Percentiles rank a stretch among this genome's conserved stretches.
phyloP scores from a whole-genome alignment of 2,888 invertebrate species.

The Leucozona laternaria region DNA sequence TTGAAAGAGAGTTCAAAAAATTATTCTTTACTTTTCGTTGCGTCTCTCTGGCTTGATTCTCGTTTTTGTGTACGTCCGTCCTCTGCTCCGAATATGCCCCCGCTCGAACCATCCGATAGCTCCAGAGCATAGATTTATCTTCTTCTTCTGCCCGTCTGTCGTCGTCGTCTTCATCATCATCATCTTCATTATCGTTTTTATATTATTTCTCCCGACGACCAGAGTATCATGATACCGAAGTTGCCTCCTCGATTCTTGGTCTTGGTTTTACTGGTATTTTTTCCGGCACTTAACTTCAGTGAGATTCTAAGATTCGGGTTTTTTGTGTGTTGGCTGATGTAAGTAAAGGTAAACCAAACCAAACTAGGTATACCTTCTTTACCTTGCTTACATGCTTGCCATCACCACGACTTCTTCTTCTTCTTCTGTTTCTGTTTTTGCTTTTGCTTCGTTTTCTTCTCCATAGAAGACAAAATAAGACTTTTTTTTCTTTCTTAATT shows the following conservation, averaged over 20 bases:
- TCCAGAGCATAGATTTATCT: constrained; percentile 66
- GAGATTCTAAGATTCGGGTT: constrained; percentile 69
- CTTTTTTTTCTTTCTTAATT: constrained; percentile 32
- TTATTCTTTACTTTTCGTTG: constrained; percentile 18
- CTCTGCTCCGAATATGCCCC: constrained; percentile 15
- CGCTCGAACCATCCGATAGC: not conserved
- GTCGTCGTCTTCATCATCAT: constrained; percentile 21
- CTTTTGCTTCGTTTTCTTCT: not conserved
- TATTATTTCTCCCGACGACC: constrained; percentile 20
- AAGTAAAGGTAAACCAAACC: constrained; percentile 9
- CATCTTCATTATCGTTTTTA: constrained; percentile 22
- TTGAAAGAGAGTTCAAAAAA: constrained; percentile 72
- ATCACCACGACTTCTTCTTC: constrained; percentile 5
- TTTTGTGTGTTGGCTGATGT: constrained; percentile 39
- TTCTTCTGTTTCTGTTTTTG: not conserved
- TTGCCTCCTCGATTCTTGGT: constrained; percentile 51
- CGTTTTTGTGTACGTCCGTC: constrained; percentile 39
- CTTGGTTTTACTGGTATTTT: constrained; percentile 56
- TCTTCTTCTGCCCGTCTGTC: constrained; percentile 41
- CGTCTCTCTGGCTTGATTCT: constrained; percentile 54
- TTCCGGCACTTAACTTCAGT: constrained; percentile 46
- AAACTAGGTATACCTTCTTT: constrained; percentile 49
- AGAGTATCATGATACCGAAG: constrained; percentile 1
- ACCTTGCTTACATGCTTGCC: constrained; percentile 42
- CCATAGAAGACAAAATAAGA: not conserved